Percentiles rank a stretch among this genome's conserved stretches.
Evolutionary conservation across 2,113 vertebrate species (phyloP).

Genomic region (Hystrix cristata): DNA sequence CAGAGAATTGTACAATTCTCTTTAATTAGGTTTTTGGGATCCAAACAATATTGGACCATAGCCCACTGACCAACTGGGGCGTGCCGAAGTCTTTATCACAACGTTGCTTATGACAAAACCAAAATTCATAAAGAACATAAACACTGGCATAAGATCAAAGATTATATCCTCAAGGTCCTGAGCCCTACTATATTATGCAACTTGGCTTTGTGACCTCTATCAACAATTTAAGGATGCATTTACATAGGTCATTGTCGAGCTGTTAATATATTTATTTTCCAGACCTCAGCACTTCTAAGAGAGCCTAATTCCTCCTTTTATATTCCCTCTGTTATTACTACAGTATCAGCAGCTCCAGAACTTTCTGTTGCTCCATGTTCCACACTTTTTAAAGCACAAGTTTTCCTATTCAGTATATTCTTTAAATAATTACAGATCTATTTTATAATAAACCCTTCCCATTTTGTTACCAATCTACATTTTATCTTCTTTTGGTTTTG

Average conservation of each 20-base stretch:
- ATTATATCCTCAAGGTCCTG: neutral
- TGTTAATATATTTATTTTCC: slow-evolving; percentile 51
- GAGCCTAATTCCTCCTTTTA: neutral
- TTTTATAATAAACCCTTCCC: slow-evolving; percentile 77
- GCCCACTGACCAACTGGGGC: neutral
- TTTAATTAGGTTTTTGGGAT: slow-evolving; percentile 19
- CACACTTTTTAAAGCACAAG: slow-evolving; percentile 43
- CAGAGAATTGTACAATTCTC: neutral
- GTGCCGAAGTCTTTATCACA: neutral
- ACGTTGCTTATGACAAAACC: slow-evolving; percentile 47
- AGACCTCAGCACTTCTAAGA: slow-evolving; percentile 49
- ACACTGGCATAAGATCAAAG: slow-evolving; percentile 49
- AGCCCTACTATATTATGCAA: neutral
- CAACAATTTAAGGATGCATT: slow-evolving; percentile 14
- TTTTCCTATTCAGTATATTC: slow-evolving; percentile 47
- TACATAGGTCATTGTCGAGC: slow-evolving; percentile 62
- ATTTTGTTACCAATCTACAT: slow-evolving; percentile 65
- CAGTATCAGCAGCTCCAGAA: neutral
- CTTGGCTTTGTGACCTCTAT: slow-evolving; percentile 27
- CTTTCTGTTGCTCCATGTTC: neutral
- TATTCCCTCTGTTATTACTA: neutral
- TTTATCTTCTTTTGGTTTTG: slow-evolving; percentile 79
- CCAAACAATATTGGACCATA: neutral
- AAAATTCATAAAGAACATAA: slow-evolving; percentile 32
- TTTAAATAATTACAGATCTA: slow-evolving; percentile 79